Evolutionary conservation across 2,888 invertebrate genomes (phyloP).

Genomic region (Leucophora obtusa): DNA sequence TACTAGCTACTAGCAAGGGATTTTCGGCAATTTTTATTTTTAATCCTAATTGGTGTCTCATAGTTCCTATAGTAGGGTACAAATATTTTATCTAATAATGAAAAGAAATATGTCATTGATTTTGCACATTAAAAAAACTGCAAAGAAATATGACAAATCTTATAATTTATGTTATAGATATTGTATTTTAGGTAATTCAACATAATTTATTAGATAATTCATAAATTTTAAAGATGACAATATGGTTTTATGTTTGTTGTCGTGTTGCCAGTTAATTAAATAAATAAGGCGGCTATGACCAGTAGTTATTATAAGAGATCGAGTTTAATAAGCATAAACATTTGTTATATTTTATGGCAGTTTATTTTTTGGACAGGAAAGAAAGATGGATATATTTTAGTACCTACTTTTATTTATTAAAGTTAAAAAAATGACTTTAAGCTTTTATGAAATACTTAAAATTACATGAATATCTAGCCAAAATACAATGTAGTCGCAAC

Average conservation of each 20-base stretch:
- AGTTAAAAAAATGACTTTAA: background rate
- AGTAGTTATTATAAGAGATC: background rate
- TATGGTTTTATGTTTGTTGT: conserved; percentile 35
- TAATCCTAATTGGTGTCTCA: no score
- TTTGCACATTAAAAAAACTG: conserved; percentile 2
- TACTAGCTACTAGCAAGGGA: no score
- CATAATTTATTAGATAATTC: conserved; percentile 42
- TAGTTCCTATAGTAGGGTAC: background rate
- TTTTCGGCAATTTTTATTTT: no score
- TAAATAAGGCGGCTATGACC: background rate
- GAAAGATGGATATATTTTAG: background rate
- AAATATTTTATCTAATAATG: background rate
- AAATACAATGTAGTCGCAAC: no score
- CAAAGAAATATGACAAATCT: conserved; percentile 42
- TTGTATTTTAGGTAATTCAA: conserved; percentile 56
- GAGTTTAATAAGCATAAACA: background rate
- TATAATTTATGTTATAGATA: conserved; percentile 54
- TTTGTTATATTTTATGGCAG: conserved; percentile 26
- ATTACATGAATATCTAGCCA: no score
- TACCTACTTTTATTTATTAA: background rate
- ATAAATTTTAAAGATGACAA: conserved; percentile 54
- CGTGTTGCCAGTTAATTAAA: conserved; percentile 29
- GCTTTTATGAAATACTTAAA: no score
- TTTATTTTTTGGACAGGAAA: conserved; percentile 4
- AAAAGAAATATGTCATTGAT: background rate